Conservation (phyloP, 2,113 vertebrate species). For the Grus americana region DNA sequence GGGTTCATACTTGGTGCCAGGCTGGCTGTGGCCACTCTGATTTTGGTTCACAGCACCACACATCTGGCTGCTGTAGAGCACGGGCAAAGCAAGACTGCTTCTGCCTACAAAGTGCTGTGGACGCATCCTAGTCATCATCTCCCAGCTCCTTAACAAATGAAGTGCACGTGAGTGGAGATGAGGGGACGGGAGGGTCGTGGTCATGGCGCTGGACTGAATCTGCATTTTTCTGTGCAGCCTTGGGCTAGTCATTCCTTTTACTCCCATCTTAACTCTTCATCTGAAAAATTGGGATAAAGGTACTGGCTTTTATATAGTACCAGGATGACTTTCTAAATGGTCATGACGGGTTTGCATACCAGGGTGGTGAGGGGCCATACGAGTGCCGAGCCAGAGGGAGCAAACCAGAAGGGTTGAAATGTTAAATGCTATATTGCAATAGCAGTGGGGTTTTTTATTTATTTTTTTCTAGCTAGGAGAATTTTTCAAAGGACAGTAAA, state of each 20-base stretch:
- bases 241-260: background rate
- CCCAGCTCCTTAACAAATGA: background rate
- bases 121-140: background rate
- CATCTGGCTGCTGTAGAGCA: background rate
- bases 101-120: background rate
- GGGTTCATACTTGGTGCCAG: background rate
- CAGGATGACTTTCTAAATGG: background rate
- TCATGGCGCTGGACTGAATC: background rate
- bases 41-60: background rate
- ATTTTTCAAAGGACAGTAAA: constrained; percentile 6
- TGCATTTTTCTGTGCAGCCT: background rate
- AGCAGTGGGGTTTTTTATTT: background rate
- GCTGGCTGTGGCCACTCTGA: background rate
- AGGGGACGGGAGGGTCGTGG: background rate
- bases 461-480: background rate
- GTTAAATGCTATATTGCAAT: background rate
- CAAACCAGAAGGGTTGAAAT: background rate
- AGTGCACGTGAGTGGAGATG: fast-evolving
- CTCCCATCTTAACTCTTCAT: background rate
- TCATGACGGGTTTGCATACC: fast-evolving
- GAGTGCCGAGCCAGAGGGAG: background rate
- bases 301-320: background rate
- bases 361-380: background rate
- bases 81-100: background rate
- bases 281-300: background rate